These are phyloP conservation scores for Hemaris fuciformis DNA, from an alignment of 2,888 invertebrate genomes.

Conservation along the genomic window DNA sequence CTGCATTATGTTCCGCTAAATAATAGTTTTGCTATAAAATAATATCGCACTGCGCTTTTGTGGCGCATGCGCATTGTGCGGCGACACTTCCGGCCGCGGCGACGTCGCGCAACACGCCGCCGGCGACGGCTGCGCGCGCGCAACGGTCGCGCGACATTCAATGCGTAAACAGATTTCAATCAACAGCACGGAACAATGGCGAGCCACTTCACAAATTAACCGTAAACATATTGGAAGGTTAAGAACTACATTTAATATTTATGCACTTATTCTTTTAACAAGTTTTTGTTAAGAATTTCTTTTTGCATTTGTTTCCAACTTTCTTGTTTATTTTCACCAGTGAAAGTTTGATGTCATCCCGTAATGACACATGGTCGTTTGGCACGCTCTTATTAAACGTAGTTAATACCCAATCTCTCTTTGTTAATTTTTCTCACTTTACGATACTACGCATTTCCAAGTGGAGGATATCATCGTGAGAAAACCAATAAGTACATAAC, in stretches of 20 bases:
- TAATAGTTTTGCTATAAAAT: constrained; percentile 45
- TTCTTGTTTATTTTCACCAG: too few species aligned
- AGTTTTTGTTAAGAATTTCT: not conserved
- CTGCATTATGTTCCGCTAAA: constrained; percentile 51
- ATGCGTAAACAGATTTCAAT: constrained; percentile 46
- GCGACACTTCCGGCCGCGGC: constrained; percentile 20
- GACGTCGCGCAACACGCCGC: too few species aligned
- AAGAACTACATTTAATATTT: not conserved
- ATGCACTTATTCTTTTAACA: not conserved
- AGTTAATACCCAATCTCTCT: too few species aligned
- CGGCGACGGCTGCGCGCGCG: constrained; percentile 50
- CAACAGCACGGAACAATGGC: constrained; percentile 27
- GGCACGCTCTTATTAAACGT: too few species aligned
- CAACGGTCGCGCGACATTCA: constrained; percentile 35
- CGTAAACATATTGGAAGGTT: not conserved
- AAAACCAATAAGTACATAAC: too few species aligned
- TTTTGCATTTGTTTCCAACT: not conserved
- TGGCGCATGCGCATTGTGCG: constrained; percentile 52
- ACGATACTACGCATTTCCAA: too few species aligned
- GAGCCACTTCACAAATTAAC: not conserved
- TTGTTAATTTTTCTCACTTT: too few species aligned
- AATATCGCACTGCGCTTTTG: constrained; percentile 75
- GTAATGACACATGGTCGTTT: too few species aligned
- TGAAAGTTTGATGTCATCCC: too few species aligned
- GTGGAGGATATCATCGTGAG: too few species aligned